phyloP scores from a whole-genome alignment of 2,113 vertebrate species.

The Panurus biarmicus region DNA sequence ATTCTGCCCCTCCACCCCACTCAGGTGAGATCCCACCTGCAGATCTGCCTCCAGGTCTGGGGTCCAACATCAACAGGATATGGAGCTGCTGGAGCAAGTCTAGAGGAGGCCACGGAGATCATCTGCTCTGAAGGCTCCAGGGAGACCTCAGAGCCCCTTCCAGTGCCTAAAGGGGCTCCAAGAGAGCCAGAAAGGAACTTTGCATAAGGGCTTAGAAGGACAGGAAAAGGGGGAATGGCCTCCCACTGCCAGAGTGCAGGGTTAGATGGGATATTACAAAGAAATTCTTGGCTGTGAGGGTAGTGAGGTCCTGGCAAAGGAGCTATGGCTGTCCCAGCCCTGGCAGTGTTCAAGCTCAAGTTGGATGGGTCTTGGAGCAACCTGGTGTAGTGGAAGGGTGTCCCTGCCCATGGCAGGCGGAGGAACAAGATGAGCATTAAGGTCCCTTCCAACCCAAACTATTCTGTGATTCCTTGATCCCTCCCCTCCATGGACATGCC shows the following conservation, averaged over 20 bases:
- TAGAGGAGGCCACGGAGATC: background rate
- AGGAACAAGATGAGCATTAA: background rate
- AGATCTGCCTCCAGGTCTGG: background rate
- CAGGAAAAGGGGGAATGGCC: background rate
- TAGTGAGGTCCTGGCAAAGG: background rate
- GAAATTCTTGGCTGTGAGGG: background rate
- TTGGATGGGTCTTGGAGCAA: background rate
- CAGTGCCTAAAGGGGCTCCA: background rate
- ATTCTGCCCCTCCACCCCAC: background rate
- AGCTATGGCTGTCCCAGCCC: background rate
- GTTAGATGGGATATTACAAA: background rate
- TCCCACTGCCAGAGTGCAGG: background rate
- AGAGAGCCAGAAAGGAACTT: background rate
- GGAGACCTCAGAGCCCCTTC: background rate
- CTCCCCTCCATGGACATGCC: background rate
- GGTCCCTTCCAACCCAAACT: background rate
- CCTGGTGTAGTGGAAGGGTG: background rate
- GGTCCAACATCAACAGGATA: background rate
- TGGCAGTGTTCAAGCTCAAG: background rate
- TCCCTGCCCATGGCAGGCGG: rapidly evolving
- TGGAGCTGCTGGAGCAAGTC: background rate
- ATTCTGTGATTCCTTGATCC: background rate
- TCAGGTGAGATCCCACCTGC: background rate
- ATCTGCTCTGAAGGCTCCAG: background rate
- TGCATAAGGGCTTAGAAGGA: background rate